Conservation (phyloP, 2,113 vertebrate genomes). For the Brienomyrus longianalis region DNA sequence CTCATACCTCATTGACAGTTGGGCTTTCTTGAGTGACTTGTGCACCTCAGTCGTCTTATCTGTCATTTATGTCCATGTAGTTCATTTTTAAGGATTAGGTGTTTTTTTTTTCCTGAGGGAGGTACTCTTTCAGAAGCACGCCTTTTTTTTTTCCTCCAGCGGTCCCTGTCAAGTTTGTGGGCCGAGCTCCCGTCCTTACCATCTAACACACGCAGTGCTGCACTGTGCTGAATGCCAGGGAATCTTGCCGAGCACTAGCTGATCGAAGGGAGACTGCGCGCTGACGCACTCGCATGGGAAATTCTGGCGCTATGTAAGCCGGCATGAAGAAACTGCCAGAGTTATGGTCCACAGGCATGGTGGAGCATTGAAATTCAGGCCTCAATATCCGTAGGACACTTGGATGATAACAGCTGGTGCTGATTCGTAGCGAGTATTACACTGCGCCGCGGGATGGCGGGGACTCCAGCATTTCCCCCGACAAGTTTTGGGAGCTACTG, state of each 20-base stretch:
- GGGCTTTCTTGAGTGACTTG: background rate
- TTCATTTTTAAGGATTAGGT: background rate
- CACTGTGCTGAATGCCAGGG: background rate
- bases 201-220: background rate
- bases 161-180: background rate
- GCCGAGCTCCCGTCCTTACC: background rate
- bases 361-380: background rate
- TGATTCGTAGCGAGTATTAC: background rate
- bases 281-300: background rate
- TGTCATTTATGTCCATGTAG: background rate
- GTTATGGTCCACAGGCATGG: background rate
- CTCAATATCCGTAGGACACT: background rate
- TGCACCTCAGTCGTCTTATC: background rate
- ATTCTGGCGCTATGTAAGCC: background rate
- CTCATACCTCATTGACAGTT: too few species aligned
- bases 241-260: background rate
- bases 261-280: background rate
- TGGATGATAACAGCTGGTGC: background rate
- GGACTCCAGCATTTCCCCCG: background rate
- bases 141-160: background rate
- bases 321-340: background rate
- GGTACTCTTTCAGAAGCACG: background rate
- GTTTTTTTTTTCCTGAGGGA: background rate
- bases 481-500: background rate
- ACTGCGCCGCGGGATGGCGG: background rate